A percentile compares a stretch with the other conserved stretches of the same genome.
phyloP scores from a whole-genome alignment of 2,888 invertebrate species.

The Drepanosiphum platanoidis region DNA sequence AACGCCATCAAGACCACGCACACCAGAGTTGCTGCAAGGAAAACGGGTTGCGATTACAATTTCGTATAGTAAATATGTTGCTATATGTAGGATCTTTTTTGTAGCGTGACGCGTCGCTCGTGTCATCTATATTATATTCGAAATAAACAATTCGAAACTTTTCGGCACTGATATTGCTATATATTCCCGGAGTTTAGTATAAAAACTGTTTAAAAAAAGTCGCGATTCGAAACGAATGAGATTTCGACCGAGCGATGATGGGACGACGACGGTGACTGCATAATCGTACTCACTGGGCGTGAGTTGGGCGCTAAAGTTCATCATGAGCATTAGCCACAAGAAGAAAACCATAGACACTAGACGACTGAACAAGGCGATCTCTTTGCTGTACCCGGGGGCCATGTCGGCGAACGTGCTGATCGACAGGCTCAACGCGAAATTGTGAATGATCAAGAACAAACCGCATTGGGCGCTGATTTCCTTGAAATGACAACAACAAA shows the following conservation, averaged over 20 bases:
- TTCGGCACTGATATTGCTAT: no score
- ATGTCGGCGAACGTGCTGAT: slow-evolving; percentile 16
- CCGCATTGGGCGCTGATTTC: not conserved
- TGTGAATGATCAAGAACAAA: slow-evolving; percentile 10
- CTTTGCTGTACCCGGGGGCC: slow-evolving; percentile 9
- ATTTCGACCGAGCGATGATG: no score
- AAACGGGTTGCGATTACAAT: not conserved
- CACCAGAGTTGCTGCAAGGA: slow-evolving; percentile 16
- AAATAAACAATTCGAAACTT: no score
- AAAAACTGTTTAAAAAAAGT: no score
- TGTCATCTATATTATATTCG: no score
- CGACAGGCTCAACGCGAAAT: not conserved
- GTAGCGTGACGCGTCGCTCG: no score
- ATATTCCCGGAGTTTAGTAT: no score
- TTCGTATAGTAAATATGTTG: no score
- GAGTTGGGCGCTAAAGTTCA: slow-evolving; percentile 9
- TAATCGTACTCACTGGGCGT: slow-evolving; percentile 26
- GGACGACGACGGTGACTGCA: no score
- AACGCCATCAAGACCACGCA: slow-evolving; percentile 47
- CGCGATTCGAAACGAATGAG: no score
- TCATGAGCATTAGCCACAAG: slow-evolving; percentile 46
- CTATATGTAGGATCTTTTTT: no score
- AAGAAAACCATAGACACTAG: slow-evolving; percentile 6
- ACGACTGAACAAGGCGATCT: slow-evolving; percentile 1
- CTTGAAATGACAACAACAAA: not conserved